Percentiles rank a stretch among this genome's conserved stretches.
phyloP scores from a whole-genome alignment of 2,888 invertebrate species.

The Epirrhoe tristata region DNA sequence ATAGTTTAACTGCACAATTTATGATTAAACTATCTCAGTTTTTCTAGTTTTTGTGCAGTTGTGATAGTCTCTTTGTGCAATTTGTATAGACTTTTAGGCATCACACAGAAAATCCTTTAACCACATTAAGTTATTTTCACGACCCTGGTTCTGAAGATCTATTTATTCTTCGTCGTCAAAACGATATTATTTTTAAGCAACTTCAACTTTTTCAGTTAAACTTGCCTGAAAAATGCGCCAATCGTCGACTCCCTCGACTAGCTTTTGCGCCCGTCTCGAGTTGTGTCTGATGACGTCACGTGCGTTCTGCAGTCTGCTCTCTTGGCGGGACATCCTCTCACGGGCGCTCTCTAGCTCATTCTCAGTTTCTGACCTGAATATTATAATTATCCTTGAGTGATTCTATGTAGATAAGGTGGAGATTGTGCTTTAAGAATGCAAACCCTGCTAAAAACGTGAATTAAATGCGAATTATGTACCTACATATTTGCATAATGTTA shows the following conservation, averaged over 20 bases:
- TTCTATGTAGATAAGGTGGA: neutral
- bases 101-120: too few species aligned
- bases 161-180: too few species aligned
- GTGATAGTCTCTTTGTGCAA: neutral
- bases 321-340: constrained; percentile 66
- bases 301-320: constrained; percentile 67
- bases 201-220: too few species aligned
- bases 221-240: constrained; percentile 78
- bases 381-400: neutral
- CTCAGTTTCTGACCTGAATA: constrained; percentile 63
- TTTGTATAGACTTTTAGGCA: neutral
- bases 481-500: too few species aligned
- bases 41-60: neutral
- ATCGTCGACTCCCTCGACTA: constrained; percentile 67
- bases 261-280: constrained; percentile 68
- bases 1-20: too few species aligned
- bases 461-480: too few species aligned
- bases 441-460: too few species aligned
- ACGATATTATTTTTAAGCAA: too few species aligned
- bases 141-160: too few species aligned
- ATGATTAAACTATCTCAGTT: too few species aligned
- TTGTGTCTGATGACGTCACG: constrained; percentile 62
- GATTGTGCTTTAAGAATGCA: too few species aligned
- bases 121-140: too few species aligned
- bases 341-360: constrained; percentile 64